Evolutionary conservation across 2,113 vertebrate genomes (phyloP).

Genomic region (Petrocephalus microphthalmus): DNA sequence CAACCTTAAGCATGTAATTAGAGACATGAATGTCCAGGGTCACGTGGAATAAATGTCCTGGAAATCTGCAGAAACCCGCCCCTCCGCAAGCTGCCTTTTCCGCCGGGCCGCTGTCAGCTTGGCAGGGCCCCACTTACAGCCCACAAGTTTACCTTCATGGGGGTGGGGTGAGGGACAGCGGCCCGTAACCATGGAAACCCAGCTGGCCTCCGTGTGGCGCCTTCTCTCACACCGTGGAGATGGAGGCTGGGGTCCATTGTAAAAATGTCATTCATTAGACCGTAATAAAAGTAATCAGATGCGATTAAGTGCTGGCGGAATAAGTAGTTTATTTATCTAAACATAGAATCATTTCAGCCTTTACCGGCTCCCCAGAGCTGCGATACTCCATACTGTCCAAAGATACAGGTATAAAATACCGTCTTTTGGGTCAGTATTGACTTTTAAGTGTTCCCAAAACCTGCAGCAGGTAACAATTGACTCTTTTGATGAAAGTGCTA

Average conservation of each 20-base stretch:
- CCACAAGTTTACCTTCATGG: not conserved
- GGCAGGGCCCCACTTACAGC: not conserved
- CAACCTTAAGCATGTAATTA: not conserved
- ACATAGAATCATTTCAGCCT: not conserved
- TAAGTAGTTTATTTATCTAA: not conserved
- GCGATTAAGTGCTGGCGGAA: not conserved
- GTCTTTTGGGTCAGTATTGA: not conserved
- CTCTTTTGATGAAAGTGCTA: not conserved
- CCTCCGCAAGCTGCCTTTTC: not conserved
- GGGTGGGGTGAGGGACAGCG: not conserved
- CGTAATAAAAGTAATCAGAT: not conserved
- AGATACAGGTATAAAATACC: not conserved
- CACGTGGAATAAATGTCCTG: too few species aligned
- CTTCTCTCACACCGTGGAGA: not conserved
- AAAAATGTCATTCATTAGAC: not conserved
- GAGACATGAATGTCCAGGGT: too few species aligned
- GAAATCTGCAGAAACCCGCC: not conserved
- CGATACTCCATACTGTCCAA: not conserved
- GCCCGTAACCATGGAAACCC: not conserved
- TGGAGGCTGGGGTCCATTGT: not conserved
- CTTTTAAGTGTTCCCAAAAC: not conserved
- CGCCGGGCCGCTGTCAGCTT: not conserved
- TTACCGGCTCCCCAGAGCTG: not conserved
- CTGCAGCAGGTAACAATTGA: not conserved
- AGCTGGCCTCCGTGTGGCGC: not conserved